A percentile compares a stretch with the other conserved stretches of the same genome.
phyloP scores from a whole-genome alignment of 2,113 vertebrate species.

The Vireo altiloquus region DNA sequence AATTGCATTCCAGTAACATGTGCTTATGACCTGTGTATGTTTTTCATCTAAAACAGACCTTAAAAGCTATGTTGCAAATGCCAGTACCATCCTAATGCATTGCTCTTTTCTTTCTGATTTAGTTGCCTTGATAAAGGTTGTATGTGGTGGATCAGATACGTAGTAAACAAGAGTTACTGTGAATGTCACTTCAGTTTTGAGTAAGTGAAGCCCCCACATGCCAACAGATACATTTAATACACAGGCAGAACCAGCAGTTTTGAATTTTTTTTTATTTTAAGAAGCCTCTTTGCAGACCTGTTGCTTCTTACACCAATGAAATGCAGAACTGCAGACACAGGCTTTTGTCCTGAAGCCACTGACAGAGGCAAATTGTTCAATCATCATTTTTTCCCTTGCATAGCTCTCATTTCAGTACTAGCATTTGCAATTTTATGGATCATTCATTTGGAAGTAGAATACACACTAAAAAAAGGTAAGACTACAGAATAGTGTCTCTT shows the following conservation, averaged over 20 bases:
- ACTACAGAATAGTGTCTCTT: neutral
- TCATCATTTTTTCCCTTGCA: neutral
- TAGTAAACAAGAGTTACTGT: neutral
- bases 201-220: slow-evolving; percentile 39
- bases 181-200: slow-evolving; percentile 20
- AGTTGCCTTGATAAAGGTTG: neutral
- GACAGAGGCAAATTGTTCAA: neutral
- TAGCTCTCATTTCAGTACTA: neutral
- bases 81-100: neutral
- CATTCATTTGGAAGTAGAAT: neutral
- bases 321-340: neutral
- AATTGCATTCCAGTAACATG: neutral
- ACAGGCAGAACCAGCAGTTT: neutral
- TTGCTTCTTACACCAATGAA: neutral
- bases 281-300: neutral
- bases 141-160: neutral
- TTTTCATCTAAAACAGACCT: neutral
- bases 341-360: neutral
- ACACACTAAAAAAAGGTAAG: neutral
- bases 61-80: neutral
- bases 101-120: neutral
- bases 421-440: neutral
- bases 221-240: neutral
- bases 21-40: neutral
- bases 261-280: neutral